A percentile compares a stretch with the other conserved stretches of the same genome.
phyloP scores from a whole-genome alignment of 2,113 vertebrate genomes.

The Dasyornis broadbenti region DNA sequence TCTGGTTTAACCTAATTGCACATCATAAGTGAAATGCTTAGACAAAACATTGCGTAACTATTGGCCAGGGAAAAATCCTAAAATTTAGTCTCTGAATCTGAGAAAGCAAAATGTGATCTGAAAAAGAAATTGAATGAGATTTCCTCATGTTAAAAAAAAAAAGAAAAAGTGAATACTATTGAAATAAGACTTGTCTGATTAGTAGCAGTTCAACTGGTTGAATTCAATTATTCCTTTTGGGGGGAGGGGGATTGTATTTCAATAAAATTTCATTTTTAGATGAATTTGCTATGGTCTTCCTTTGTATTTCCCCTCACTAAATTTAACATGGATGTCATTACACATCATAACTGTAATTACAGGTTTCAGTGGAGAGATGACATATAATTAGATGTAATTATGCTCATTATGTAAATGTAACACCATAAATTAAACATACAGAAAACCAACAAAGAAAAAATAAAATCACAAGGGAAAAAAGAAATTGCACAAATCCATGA shows the following conservation, averaged over 20 bases:
- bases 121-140: not conserved
- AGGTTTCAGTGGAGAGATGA: conserved; percentile 31
- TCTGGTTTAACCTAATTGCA: conserved; percentile 2
- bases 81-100: not conserved
- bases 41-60: not conserved
- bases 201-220: not conserved
- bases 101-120: not conserved
- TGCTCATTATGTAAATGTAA: conserved; percentile 16
- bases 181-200: not conserved
- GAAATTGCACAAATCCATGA: not conserved
- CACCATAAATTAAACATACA: conserved; percentile 3
- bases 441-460: not conserved
- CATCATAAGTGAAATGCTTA: conserved; percentile 3
- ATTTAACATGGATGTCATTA: not conserved
- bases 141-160: not conserved
- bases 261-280: not conserved
- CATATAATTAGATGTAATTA: conserved; percentile 42
- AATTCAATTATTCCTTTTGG: not conserved
- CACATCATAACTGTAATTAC: conserved; percentile 47
- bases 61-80: not conserved
- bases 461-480: not conserved
- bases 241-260: not conserved
- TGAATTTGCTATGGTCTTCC: not conserved
- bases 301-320: not conserved
- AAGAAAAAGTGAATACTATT: not conserved